A percentile compares a stretch with the other conserved stretches of the same genome.
Conservation (phyloP, 1,140 invertebrate genomes). For the Luehdorfia chinensis region DNA sequence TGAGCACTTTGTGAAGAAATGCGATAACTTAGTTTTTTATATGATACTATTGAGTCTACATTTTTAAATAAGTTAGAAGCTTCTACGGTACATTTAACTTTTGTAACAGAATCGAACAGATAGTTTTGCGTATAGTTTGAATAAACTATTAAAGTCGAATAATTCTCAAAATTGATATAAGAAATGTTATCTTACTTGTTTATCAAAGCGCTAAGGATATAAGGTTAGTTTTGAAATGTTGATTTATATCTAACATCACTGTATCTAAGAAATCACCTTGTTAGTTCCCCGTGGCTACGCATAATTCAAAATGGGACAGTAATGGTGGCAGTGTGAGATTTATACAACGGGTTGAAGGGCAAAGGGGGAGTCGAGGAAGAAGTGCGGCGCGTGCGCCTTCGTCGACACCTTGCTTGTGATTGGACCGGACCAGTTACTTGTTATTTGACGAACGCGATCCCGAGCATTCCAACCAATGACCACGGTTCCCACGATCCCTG, state of each 20-base stretch:
- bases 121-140: too few relatives aligned
- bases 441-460: slow-evolving; percentile 5
- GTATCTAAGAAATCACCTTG: slow-evolving; percentile 14
- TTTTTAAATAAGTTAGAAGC: too few relatives aligned
- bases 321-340: neutral
- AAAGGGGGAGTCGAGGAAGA: neutral
- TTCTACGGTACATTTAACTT: too few relatives aligned
- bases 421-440: slow-evolving; percentile 10
- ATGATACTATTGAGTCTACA: too few relatives aligned
- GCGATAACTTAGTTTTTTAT: neutral
- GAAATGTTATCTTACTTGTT: too few relatives aligned
- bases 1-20: too few relatives aligned
- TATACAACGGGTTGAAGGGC: neutral
- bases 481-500: slow-evolving; percentile 9
- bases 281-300: slow-evolving; percentile 9
- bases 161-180: too few relatives aligned
- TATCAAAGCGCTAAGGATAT: neutral
- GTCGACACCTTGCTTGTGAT: slow-evolving; percentile 1
- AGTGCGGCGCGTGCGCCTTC: slow-evolving; percentile 9
- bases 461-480: slow-evolving; percentile 6
- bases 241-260: slow-evolving; percentile 14
- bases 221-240: slow-evolving; percentile 8
- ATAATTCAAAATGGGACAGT: slow-evolving; percentile 15
- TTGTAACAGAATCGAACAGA: too few relatives aligned
- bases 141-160: too few relatives aligned